Evolutionary conservation across 2,797 vertebrate genomes (phyloP).

Genomic region (Clarias laeviceps): DNA sequence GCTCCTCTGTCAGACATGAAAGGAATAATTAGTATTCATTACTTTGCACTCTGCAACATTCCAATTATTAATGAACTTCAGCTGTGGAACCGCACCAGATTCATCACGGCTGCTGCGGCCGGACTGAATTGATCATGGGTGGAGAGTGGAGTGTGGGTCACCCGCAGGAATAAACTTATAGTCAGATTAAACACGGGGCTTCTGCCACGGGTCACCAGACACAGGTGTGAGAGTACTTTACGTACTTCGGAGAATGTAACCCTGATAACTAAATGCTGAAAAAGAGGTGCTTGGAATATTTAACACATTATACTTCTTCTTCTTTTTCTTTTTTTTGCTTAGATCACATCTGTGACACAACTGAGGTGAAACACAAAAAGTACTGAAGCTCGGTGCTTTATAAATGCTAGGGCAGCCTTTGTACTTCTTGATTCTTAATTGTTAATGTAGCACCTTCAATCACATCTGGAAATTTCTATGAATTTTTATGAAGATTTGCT

Average conservation of each 20-base stretch:
- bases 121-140: conserved; percentile 85
- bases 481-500: background rate
- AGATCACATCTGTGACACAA: background rate
- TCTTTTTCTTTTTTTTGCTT: background rate
- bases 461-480: background rate
- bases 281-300: background rate
- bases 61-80: conserved; percentile 99
- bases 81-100: conserved; percentile 88
- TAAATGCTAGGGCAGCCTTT: background rate
- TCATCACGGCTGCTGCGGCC: conserved; percentile 87
- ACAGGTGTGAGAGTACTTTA: conserved; percentile 25
- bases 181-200: conserved; percentile 75
- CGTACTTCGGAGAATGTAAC: background rate
- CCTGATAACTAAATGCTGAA: conserved; percentile 13
- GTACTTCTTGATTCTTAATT: background rate
- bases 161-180: conserved; percentile 78
- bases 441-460: background rate
- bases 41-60: conserved; percentile 99
- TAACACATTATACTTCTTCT: background rate
- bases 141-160: conserved; percentile 80
- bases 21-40: conserved; percentile 99
- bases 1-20: conserved; percentile 96
- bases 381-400: background rate
- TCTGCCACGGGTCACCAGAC: conserved; percentile 71
- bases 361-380: background rate